A percentile compares a stretch with the other conserved stretches of the same genome.
These are phyloP conservation scores for Pollenia amentaria DNA, from an alignment of 2,888 invertebrate species.

Conservation along the genomic window DNA sequence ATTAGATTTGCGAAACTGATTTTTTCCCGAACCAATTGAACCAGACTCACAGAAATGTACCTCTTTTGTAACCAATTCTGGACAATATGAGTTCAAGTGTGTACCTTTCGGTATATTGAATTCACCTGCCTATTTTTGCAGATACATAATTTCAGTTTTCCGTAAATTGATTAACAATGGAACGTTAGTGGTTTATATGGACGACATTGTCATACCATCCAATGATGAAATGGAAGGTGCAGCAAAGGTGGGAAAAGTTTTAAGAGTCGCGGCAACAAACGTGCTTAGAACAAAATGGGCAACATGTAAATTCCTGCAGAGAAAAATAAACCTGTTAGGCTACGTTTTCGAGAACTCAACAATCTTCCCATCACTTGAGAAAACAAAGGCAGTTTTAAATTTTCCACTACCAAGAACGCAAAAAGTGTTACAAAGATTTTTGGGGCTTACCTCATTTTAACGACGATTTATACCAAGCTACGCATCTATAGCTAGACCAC, in stretches of 20 bases:
- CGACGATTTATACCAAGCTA: slow-evolving; percentile 17
- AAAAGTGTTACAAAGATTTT: slow-evolving; percentile 62
- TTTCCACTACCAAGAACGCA: slow-evolving; percentile 50
- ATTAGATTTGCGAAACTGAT: too few relatives aligned
- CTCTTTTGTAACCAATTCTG: slow-evolving; percentile 61
- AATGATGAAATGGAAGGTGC: too few relatives aligned
- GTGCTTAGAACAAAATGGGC: slow-evolving; percentile 36
- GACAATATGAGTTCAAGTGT: slow-evolving; percentile 64
- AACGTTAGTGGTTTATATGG: too few relatives aligned
- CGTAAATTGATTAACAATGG: too few relatives aligned
- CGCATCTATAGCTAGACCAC: slow-evolving; percentile 7
- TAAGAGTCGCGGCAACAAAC: slow-evolving; percentile 35
- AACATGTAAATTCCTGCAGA: slow-evolving; percentile 30
- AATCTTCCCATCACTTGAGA: background rate
- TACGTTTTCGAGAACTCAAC: slow-evolving; percentile 27
- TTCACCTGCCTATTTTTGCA: too few relatives aligned
- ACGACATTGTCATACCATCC: too few relatives aligned
- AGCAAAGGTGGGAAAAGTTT: background rate
- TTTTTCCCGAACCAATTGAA: too few relatives aligned
- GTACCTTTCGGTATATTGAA: background rate
- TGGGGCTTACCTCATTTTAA: slow-evolving; percentile 25
- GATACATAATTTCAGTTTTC: too few relatives aligned
- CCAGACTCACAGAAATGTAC: slow-evolving; percentile 53
- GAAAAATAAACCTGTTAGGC: background rate
- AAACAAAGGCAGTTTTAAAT: slow-evolving; percentile 33